Base-by-base conservation (phyloP, 2,113 vertebrate species). In the Ceuthmochares aereus region DNA sequence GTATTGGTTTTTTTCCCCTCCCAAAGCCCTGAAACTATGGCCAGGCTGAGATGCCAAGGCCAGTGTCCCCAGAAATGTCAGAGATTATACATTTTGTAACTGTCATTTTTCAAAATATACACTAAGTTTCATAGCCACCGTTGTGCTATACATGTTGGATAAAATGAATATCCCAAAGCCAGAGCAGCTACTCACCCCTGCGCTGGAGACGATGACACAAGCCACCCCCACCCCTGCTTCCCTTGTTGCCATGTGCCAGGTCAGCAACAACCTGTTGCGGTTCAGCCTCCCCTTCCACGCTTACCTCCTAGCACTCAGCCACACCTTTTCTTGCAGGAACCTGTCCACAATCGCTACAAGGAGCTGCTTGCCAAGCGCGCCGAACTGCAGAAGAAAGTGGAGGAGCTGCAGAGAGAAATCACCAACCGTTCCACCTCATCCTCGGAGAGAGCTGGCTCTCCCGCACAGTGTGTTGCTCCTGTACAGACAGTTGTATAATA, bases 351-450 rank as follows among this genome's bases (percentile, higher is more conserved):
- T 95, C 99, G 99, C 89, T 99, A 99, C 81, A 99, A 99, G 96
- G 99, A 99, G 97, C 98, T 99, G 55, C 97, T 99, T 49, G 99
- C 98, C 32, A 99, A 99, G 96, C 98, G 99, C 4, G 98, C 98
- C 0, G 99, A 99, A 94, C 98, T 99, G 81, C 99, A 99, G 98
- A 99, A 98, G 96, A 98, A 99, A 85, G 98, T 99, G 64, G 99
- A 99, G 83, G 99, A 99, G 37, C 97, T 99, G n/a, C 99, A 99
- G 95, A 97, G 98, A 49, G 99, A 99, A 84, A 98, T 99, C 97
- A 98, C 98, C 89, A 99, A 98, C 95, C 99, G 98, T 3, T 99
- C 99, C 2, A 98, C 98, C 37, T 98, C 98, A 0, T 99, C 98
- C 68, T 99, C 99, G 0, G 99, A 99, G 95, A 96, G 98, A 72